These are phyloP conservation scores for Neelides sp. DNA, from an alignment of 1,140 invertebrate species.

Conservation along the genomic window DNA sequence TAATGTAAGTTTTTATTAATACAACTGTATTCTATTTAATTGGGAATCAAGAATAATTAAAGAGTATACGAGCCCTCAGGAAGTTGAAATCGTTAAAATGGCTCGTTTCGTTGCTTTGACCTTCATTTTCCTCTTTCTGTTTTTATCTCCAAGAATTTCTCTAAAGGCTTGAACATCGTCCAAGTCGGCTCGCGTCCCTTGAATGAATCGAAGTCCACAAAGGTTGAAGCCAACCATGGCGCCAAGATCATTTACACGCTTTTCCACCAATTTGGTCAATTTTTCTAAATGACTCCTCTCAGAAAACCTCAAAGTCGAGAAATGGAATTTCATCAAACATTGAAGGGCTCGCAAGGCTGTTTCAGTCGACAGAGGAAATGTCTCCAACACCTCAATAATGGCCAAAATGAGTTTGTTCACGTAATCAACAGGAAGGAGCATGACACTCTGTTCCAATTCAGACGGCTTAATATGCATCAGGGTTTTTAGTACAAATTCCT, in stretches of 20 bases:
- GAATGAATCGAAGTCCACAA: slow-evolving; percentile 63
- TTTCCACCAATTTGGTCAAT: slow-evolving; percentile 11
- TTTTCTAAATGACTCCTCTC: slow-evolving; percentile 16
- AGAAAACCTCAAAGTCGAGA: slow-evolving; percentile 12
- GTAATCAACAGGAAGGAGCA: slow-evolving; percentile 34
- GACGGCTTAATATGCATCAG: slow-evolving; percentile 53
- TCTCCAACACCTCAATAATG: slow-evolving; percentile 11
- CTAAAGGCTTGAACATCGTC: slow-evolving; percentile 68
- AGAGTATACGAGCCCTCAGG: too few relatives aligned
- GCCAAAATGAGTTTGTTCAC: slow-evolving; percentile 32
- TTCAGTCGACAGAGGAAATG: slow-evolving; percentile 25
- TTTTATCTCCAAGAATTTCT: slow-evolving; percentile 56
- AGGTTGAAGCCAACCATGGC: slow-evolving; percentile 78
- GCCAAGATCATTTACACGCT: slow-evolving; percentile 37
- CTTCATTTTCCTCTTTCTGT: slow-evolving; percentile 54
- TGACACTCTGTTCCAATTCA: slow-evolving; percentile 27
- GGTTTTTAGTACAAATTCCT: slow-evolving; percentile 69
- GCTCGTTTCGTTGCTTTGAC: slow-evolving; percentile 55
- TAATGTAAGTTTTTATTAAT: too few relatives aligned
- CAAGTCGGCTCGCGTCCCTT: slow-evolving; percentile 62
- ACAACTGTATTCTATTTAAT: too few relatives aligned
- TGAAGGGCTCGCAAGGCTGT: slow-evolving; percentile 18
- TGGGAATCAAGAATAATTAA: too few relatives aligned
- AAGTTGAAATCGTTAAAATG: slow-evolving; percentile 37
- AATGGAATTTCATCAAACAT: slow-evolving; percentile 27